Base-by-base conservation (phyloP, 2,113 vertebrate genomes). In the Numenius arquata region DNA sequence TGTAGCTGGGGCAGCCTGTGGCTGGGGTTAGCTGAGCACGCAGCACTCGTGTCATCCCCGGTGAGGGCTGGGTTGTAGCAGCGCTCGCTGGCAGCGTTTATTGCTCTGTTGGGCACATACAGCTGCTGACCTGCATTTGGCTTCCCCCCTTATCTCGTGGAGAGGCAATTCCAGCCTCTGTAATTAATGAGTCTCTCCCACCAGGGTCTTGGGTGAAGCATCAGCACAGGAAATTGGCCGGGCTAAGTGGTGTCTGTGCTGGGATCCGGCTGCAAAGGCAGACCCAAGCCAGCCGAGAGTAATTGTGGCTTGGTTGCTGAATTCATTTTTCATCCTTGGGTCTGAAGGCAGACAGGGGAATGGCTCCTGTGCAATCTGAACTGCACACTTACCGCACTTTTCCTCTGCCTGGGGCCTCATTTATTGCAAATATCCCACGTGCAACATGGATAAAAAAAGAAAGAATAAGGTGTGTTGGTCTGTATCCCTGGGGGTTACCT, bases 161-260 rank as follows among this genome's bases (percentile, higher is more conserved):
- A 65, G 80, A 88, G 70, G 55, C 71, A 89, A 88, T 75, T 88
- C 68, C 89, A 95, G 92, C 93, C 89, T 83, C 90, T 71, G 82
- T 94, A 91, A 95, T 97, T 92, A 96, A 93, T 81, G 78, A 77
- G 41, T 52, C 34, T 80, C 50, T 78, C 75, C 75, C 4, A 29
- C 67, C 11, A 8, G 84, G 79, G 84, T 82, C 75, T 38, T 8
- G 40, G 80, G 88, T 87, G 88, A 95, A 90, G 90, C 59, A 93
- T 83, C 93, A 56, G 4, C 79, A 43, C 21, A 85, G 90, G 89
- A 93, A 96, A 95, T 72, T 67, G 83, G 88, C 86, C 30, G 4
- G 83, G 94, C 65, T 77, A 47, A 94, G 81, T 75, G 79, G 83
- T 85, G 65, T 56, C 81, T 92, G 67, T 34, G 50, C 74, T 89